Evolutionary conservation across 2,797 vertebrate genomes (phyloP), one percentile per base, ranked within the genome.

Genomic region (Dendrocincla tyrannina): DNA sequence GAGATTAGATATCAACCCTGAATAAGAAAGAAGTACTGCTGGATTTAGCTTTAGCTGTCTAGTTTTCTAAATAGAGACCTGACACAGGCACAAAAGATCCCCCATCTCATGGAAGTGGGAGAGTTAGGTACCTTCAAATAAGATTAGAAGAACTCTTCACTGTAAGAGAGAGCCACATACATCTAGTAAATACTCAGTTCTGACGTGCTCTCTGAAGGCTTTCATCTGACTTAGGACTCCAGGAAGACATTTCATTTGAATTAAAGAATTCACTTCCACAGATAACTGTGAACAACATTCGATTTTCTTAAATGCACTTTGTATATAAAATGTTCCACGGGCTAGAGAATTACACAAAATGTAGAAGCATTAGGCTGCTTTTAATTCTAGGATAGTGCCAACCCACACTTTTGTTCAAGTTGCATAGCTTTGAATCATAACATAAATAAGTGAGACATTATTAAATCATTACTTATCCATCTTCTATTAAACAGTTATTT

Each of bases 211-310:
- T 82, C 52, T 83, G 15, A 52, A 77, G 33, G 41, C 89, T 91
- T 93, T 92, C 55, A 77, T 92, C 55, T 85, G 33, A 85, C 28
- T 85, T 70, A 67, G 11, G 33, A 92, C 47, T 87, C 67, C 23
- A 82, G 44, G 44, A 37, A 88, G 89, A 53, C 17, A 41, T 95
- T 94, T 83, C 42, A 87, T 85, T 85, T 89, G 52, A 83, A 63
- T 70, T 79, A 74, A 91, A 93, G 63, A 83, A 93, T 77, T 27
- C 24, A 80, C 56, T 88, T 89, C 85, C 89, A 30, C 75, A 92
- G 85, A 41, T 63, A 87, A 69, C 47, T 47, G 27, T 81, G 50
- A 92, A 64, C 18, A 87, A 83, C 32, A 70, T 20, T 85, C 50
- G 7, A 19, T 91, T 92, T 96, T 69, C 47, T 87, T 85, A 95